These are phyloP conservation scores for Scatophagus argus DNA, from an alignment of 2,113 vertebrate genomes.

Conservation along the genomic window DNA sequence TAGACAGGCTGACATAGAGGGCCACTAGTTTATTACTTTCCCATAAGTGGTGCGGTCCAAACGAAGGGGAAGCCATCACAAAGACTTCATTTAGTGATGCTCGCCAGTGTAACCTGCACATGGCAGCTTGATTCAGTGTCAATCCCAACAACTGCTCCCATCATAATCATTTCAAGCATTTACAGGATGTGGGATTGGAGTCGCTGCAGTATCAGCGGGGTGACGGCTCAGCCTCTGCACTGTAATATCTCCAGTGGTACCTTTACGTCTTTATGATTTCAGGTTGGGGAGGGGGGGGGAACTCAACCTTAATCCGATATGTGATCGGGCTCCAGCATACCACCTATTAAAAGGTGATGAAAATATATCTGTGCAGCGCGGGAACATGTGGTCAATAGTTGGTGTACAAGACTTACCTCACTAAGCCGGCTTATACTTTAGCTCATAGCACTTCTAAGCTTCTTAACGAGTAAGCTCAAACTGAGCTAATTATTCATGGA, in stretches of 20 bases:
- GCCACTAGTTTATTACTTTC: constrained; percentile 57
- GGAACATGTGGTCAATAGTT: constrained; percentile 74
- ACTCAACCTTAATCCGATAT: constrained; percentile 28
- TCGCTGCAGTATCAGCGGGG: not conserved
- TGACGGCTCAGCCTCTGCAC: constrained; percentile 32
- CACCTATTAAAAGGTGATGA: constrained; percentile 32
- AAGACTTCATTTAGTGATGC: constrained; percentile 38
- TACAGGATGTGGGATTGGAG: constrained; percentile 26
- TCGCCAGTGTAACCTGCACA: constrained; percentile 12
- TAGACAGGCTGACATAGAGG: constrained; percentile 55
- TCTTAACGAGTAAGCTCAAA: constrained; percentile 79
- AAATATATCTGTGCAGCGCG: constrained; percentile 43
- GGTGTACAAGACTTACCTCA: constrained; percentile 73
- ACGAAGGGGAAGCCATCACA: constrained; percentile 34
- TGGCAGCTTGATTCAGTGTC: constrained; percentile 34
- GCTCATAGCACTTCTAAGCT: constrained; percentile 80
- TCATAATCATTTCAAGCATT: constrained; percentile 50
- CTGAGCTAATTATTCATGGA: constrained; percentile 81
- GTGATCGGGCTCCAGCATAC: constrained; percentile 21
- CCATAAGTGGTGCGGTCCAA: constrained; percentile 39
- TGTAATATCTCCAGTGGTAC: constrained; percentile 7
- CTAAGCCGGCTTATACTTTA: constrained; percentile 79
- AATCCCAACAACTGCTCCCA: constrained; percentile 17
- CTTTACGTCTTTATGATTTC: constrained; percentile 16
- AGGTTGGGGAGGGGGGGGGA: no score